A percentile compares a stretch with the other conserved stretches of the same genome.
These are phyloP conservation scores for Osmerus eperlanus DNA, from an alignment of 2,113 vertebrate species.

Conservation along the genomic window DNA sequence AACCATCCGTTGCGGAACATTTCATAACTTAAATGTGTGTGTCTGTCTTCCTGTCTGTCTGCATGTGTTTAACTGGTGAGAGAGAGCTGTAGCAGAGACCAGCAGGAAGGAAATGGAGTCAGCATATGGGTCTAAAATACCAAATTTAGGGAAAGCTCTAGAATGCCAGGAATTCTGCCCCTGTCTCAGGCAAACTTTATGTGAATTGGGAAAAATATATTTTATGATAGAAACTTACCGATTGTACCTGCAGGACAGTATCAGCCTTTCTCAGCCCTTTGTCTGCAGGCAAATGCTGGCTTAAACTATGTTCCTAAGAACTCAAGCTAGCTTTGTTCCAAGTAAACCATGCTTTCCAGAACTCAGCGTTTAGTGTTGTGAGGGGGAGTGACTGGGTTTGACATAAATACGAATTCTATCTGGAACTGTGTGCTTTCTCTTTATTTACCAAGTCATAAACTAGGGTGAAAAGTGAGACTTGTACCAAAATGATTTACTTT, in stretches of 20 bases:
- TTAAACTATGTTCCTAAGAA: too few species aligned
- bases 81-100: constrained; percentile 1
- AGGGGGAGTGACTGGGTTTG: too few species aligned
- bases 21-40: not conserved
- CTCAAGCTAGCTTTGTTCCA: too few species aligned
- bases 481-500: too few species aligned
- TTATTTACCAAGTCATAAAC: too few species aligned
- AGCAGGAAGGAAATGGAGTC: not conserved
- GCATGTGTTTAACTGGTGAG: constrained; percentile 6
- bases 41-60: not conserved
- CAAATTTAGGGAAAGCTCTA: not conserved
- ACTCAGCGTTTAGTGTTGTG: too few species aligned
- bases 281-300: too few species aligned
- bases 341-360: too few species aligned
- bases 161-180: constrained; percentile 40
- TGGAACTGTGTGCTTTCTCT: too few species aligned
- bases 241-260: not conserved
- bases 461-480: too few species aligned
- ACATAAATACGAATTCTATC: too few species aligned
- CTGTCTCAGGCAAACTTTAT: constrained; percentile 21
- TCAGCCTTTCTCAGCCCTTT: not conserved
- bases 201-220: not conserved
- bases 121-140: not conserved
- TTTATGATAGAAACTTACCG: not conserved
- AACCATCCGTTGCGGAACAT: too few species aligned